phyloP scores from a whole-genome alignment of 2,113 vertebrate species.

The Tachysurus fulvidraco region DNA sequence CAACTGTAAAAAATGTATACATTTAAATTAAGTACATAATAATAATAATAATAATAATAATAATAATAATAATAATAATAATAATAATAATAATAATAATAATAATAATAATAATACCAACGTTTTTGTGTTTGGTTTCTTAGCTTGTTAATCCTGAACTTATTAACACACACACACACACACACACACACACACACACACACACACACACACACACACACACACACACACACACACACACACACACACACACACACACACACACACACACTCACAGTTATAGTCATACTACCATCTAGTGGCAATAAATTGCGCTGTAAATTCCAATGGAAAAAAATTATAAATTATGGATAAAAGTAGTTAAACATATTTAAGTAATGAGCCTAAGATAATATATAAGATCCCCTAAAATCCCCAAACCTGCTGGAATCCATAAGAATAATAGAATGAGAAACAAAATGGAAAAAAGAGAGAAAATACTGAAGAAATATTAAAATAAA shows the following conservation, averaged over 20 bases:
- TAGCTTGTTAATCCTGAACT: not conserved
- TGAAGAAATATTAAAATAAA: not conserved
- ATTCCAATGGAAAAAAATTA: too few relatives aligned
- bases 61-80: not conserved
- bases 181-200: not conserved
- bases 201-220: too few relatives aligned
- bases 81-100: not conserved
- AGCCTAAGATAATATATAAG: not conserved
- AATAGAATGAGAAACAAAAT: not conserved
- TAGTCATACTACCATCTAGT: constrained; percentile 11
- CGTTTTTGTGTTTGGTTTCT: not conserved
- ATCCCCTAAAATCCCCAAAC: not conserved
- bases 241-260: too few relatives aligned
- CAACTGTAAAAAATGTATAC: not conserved
- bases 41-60: too few relatives aligned
- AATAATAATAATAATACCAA: not conserved
- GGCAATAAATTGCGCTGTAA: not conserved
- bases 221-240: too few relatives aligned
- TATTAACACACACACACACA: not conserved
- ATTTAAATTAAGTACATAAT: too few relatives aligned
- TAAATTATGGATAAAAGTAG: too few relatives aligned
- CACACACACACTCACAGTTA: not conserved
- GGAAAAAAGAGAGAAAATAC: not conserved
- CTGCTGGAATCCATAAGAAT: not conserved
- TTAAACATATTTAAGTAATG: not conserved